phyloP scores from a whole-genome alignment of 1,140 invertebrate species.

The Apocrypta bakeri region DNA sequence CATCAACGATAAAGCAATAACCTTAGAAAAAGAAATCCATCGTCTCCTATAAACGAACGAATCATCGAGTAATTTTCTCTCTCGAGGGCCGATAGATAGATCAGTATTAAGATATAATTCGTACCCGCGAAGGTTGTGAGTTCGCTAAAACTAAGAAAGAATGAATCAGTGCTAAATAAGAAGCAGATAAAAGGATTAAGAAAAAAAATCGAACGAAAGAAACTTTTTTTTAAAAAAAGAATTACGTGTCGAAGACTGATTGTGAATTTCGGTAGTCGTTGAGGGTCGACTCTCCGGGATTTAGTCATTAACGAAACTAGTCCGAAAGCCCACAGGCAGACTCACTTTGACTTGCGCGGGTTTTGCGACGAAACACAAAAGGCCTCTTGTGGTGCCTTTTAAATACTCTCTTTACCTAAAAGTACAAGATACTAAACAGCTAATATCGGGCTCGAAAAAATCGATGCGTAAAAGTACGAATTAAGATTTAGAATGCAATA shows the following conservation, averaged over 20 bases:
- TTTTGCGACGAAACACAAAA: slow-evolving; percentile 54
- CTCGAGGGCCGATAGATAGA: not conserved
- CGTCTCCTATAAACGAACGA: not conserved
- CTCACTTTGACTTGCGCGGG: slow-evolving; percentile 39
- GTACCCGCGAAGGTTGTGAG: slow-evolving; percentile 31
- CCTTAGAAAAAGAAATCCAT: not conserved
- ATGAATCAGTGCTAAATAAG: slow-evolving; percentile 13
- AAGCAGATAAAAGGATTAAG: slow-evolving; percentile 23
- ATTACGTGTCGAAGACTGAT: slow-evolving; percentile 70
- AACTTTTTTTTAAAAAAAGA: slow-evolving; percentile 17
- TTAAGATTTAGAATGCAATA: slow-evolving; percentile 37
- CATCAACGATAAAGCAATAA: not conserved
- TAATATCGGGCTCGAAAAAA: slow-evolving; percentile 1
- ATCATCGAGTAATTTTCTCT: slow-evolving; percentile 11
- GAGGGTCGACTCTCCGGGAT: slow-evolving; percentile 61
- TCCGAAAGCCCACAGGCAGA: slow-evolving; percentile 68
- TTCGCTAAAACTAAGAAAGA: slow-evolving; percentile 7
- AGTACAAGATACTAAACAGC: slow-evolving; percentile 46
- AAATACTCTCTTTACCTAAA: slow-evolving; percentile 53
- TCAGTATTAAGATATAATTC: slow-evolving; percentile 44
- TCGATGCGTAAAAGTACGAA: slow-evolving; percentile 10
- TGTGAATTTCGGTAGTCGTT: slow-evolving; percentile 61
- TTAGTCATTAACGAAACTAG: slow-evolving; percentile 73
- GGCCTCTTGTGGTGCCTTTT: slow-evolving; percentile 70
- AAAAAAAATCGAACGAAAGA: not conserved